A percentile compares a stretch with the other conserved stretches of the same genome.
Evolutionary conservation across 1,140 invertebrate genomes (phyloP).

Genomic region (Achroia grisella): DNA sequence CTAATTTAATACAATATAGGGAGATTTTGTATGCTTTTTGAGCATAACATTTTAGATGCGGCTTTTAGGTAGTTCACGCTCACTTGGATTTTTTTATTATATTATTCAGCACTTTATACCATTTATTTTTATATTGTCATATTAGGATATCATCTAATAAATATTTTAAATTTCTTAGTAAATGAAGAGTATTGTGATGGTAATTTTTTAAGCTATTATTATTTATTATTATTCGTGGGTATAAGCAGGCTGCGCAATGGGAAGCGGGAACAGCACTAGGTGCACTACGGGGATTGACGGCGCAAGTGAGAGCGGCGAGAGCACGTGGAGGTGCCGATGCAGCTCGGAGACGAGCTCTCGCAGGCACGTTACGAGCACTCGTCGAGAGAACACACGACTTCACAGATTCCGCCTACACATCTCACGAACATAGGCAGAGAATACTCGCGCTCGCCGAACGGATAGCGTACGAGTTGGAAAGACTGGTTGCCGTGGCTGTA

Average conservation of each 20-base stretch:
- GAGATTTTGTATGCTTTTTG: too few species aligned
- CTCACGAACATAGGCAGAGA: slow-evolving; percentile 96
- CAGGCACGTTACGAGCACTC: slow-evolving; percentile 89
- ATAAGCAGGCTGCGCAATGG: slow-evolving; percentile 53
- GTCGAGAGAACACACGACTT: slow-evolving; percentile 98
- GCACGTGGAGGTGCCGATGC: slow-evolving; percentile 72
- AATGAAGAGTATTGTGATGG: too few species aligned
- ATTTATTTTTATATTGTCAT: too few species aligned
- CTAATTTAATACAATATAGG: too few species aligned
- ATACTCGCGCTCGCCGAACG: slow-evolving; percentile 93
- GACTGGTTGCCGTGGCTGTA: slow-evolving; percentile 88
- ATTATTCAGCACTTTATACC: too few species aligned
- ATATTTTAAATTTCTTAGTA: too few species aligned
- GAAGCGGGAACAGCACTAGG: slow-evolving; percentile 65
- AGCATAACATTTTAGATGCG: too few species aligned
- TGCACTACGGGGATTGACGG: slow-evolving; percentile 62
- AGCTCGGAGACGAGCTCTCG: slow-evolving; percentile 83
- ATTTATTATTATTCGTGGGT: slow-evolving; percentile 1
- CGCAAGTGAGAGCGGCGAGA: slow-evolving; percentile 51
- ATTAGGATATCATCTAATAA: too few species aligned
- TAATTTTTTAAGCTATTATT: too few species aligned
- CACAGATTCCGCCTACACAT: slow-evolving; percentile 98
- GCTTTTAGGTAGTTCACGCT: too few species aligned
- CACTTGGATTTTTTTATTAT: too few species aligned
- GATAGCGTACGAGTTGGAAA: slow-evolving; percentile 88